phyloP scores from a whole-genome alignment of 2,113 vertebrate genomes.

The Zeus faber region DNA sequence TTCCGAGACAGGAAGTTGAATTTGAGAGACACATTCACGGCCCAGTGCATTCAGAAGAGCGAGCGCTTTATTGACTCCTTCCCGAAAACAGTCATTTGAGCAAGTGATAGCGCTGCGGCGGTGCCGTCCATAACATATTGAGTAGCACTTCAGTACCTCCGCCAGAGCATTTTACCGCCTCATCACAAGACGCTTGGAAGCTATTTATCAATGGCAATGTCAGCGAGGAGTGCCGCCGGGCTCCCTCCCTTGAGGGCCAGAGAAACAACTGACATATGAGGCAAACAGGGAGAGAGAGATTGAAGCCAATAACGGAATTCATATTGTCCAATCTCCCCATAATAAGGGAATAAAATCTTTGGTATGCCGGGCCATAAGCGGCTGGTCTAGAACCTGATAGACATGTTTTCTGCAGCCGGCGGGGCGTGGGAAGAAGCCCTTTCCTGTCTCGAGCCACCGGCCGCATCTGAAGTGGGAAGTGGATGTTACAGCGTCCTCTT shows the following conservation, averaged over 20 bases:
- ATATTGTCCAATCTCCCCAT: too few relatives aligned
- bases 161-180: conserved; percentile 35
- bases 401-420: too few relatives aligned
- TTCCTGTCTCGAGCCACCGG: too few relatives aligned
- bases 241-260: conserved; percentile 12
- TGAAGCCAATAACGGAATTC: conserved; percentile 19
- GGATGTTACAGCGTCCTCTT: too few relatives aligned
- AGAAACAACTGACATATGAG: conserved; percentile 2
- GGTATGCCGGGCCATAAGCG: too few relatives aligned
- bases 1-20: too few relatives aligned
- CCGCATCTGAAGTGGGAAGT: too few relatives aligned
- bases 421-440: too few relatives aligned
- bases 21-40: conserved; percentile 37
- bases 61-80: conserved; percentile 30
- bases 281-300: conserved; percentile 17
- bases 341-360: conserved; percentile 11
- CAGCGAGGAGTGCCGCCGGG: conserved; percentile 15
- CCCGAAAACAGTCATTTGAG: conserved; percentile 25
- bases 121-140: conserved; percentile 33
- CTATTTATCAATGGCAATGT: conserved; percentile 39
- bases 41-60: conserved; percentile 18
- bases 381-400: too few relatives aligned
- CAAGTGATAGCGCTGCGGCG: conserved; percentile 18
- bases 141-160: conserved; percentile 23
- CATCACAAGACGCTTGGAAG: conserved; percentile 35